A percentile compares a stretch with the other conserved stretches of the same genome.
These are phyloP conservation scores for Craseonycteris thonglongyai DNA, from an alignment of 2,113 vertebrate species.

Conservation along the genomic window DNA sequence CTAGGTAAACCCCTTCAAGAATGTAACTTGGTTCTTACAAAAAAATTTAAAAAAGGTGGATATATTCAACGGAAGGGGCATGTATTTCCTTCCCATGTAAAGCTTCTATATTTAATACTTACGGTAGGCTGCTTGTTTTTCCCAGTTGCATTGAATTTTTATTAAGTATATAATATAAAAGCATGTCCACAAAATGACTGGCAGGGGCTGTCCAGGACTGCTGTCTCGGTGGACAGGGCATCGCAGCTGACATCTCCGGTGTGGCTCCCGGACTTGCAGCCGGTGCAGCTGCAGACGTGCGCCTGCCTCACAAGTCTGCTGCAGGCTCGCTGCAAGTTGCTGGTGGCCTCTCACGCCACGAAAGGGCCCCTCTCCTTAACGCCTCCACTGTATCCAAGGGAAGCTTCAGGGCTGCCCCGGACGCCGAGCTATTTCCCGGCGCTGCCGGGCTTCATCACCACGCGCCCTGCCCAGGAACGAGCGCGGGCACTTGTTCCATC, in stretches of 20 bases:
- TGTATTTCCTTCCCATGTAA: neutral
- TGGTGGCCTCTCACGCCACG: too few species aligned
- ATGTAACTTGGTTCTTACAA: neutral
- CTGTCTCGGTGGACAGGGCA: neutral
- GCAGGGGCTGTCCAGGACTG: neutral
- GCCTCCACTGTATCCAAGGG: too few species aligned
- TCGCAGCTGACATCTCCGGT: neutral
- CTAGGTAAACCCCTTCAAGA: neutral
- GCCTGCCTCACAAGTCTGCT: too few species aligned
- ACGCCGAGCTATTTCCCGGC: too few species aligned
- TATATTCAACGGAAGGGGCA: neutral
- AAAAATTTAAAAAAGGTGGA: neutral
- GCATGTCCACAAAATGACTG: neutral
- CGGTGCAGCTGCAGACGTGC: too few species aligned
- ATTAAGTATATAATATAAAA: neutral
- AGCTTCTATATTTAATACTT: neutral
- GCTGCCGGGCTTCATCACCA: too few species aligned
- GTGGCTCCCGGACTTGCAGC: neutral
- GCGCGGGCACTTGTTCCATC: too few species aligned
- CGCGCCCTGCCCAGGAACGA: too few species aligned
- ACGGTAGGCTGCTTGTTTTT: neutral
- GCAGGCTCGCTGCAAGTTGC: too few species aligned
- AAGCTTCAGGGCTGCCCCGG: too few species aligned
- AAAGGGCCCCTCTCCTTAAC: too few species aligned
- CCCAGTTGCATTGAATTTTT: neutral